Conservation (phyloP, 2,797 vertebrate genomes). For the Etheostoma perlongum region DNA sequence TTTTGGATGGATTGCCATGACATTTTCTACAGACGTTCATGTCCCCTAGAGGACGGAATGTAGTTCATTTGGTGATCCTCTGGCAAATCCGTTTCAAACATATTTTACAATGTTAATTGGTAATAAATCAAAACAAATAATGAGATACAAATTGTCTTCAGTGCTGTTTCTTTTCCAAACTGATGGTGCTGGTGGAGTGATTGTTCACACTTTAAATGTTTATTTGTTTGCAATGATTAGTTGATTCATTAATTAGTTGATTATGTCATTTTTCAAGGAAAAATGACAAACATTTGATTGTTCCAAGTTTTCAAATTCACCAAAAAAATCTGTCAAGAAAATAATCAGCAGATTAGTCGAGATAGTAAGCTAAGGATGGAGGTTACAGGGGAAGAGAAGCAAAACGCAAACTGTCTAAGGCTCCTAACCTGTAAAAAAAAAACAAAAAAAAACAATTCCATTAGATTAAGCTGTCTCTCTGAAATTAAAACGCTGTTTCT, state of each 20-base stretch:
- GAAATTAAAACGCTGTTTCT: constrained; percentile 43
- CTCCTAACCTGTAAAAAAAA: constrained; percentile 5
- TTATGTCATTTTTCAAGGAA: neutral
- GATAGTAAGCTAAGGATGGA: neutral
- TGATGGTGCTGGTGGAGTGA: no score
- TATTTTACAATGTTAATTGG: neutral
- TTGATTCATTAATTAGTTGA: no score
- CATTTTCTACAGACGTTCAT: no score
- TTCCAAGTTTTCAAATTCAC: neutral
- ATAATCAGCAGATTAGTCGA: neutral
- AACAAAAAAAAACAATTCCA: constrained; percentile 21
- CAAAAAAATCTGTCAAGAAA: neutral
- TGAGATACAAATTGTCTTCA: neutral
- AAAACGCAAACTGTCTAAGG: neutral
- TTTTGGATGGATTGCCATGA: no score
- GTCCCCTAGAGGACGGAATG: no score
- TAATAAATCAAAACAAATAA: neutral
- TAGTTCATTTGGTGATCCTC: no score
- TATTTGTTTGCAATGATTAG: no score
- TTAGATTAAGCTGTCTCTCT: constrained; percentile 29
- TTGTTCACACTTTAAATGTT: neutral
- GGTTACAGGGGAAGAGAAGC: neutral
- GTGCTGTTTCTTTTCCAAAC: neutral
- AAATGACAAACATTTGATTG: neutral
- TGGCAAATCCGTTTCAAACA: no score